phyloP scores from a whole-genome alignment of 2,797 vertebrate species.

The Crenichthys baileyi region DNA sequence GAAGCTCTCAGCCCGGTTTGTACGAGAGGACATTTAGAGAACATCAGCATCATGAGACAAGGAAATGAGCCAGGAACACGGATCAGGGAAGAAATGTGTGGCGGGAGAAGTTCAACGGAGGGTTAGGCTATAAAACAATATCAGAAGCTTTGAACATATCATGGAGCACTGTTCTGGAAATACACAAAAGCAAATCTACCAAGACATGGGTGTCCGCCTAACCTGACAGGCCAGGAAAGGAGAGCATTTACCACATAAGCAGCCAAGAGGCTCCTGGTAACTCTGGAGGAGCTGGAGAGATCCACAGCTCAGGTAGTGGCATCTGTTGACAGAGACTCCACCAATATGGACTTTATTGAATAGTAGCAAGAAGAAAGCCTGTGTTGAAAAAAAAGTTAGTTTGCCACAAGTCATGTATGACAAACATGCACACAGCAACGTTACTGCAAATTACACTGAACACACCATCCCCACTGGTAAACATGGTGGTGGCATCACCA shows the following conservation, averaged over 20 bases:
- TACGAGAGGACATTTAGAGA: too few relatives aligned
- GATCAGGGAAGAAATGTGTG: too few relatives aligned
- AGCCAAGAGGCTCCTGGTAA: too few relatives aligned
- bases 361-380: background rate
- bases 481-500: background rate
- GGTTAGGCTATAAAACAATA: background rate
- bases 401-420: background rate
- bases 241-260: too few relatives aligned
- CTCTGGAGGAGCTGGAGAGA: too few relatives aligned
- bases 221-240: too few relatives aligned
- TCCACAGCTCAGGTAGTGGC: background rate
- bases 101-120: too few relatives aligned
- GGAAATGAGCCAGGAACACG: too few relatives aligned
- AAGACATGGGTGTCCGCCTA: too few relatives aligned
- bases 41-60: too few relatives aligned
- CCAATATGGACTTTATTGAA: background rate
- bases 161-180: background rate
- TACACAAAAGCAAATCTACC: background rate
- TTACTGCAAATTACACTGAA: background rate
- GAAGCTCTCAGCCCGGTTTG: too few relatives aligned
- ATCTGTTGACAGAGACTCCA: background rate
- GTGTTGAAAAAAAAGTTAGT: background rate
- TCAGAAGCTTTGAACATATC: background rate
- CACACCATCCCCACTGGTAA: background rate
- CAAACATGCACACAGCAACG: background rate